Base-by-base conservation (phyloP, 2,113 vertebrate genomes). In the Miniopterus natalensis region DNA sequence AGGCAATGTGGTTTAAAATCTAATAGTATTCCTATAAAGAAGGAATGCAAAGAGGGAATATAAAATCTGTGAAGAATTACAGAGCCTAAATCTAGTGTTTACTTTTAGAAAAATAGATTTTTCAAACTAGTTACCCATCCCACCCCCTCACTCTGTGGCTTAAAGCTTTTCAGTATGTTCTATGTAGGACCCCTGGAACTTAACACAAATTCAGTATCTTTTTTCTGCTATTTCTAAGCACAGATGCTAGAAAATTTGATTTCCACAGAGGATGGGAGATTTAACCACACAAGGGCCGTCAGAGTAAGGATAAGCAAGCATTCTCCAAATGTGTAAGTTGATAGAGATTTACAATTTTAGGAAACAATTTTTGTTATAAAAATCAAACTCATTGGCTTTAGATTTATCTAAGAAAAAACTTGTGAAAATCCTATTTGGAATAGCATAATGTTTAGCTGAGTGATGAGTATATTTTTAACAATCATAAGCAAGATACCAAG, bases 401-500 rank as follows among this genome's bases (percentile, higher is more conserved):
- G 68, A 74, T 53, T 86, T 89, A 77, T 66, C 36, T 71, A 93
- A 85, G 42, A 55, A 73, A 91, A 78, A 95, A 74, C 61, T 90
- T 73, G 8, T 29, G 40, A 40, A 84, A 89, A 79, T 81, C 94
- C 70, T 92, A 17, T 90, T 84, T 90, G 61, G 42, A 88, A 77
- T 79, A 66, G 7, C 29, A 47, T 83, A 61, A 81, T 79, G n/a
- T 57, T 93, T 96, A 90, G 79, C 40, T 78, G 85, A 45, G 86
- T 40, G 31, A 36, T 59, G 63, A 51, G 53, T 77, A 40, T 78
- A 85, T 90, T 87, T 95, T 97, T 88, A 88, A 85, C 94, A 94
- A 92, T 84, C 53, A 42, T n/a, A 95, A 84, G 53, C 65, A 86
- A 90, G 84, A 66, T 75, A 47, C 9, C 36, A 45, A 18, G 31